Conservation (phyloP, 64 coral and sea anemone species). For the Anthopleura sola region DNA sequence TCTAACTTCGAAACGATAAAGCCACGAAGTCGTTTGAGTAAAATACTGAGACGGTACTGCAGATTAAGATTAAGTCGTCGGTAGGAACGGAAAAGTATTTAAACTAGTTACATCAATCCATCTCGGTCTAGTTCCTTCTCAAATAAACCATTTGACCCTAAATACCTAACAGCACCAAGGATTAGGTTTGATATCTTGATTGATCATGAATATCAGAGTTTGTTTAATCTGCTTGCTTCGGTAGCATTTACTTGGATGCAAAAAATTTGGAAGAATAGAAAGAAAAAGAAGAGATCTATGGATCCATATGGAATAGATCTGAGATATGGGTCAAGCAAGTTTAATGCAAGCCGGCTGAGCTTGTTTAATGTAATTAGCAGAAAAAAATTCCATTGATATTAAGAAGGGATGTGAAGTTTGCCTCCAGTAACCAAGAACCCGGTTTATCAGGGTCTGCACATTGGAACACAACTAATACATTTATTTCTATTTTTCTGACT, state of each 20-base stretch:
- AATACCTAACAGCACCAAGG: neutral
- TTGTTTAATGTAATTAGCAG: neutral
- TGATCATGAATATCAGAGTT: neutral
- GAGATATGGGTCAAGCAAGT: neutral
- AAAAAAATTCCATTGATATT: neutral
- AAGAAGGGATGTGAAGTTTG: neutral
- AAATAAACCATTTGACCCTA: slow-evolving; percentile 4
- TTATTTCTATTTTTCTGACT: too few relatives aligned
- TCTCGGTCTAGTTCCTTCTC: neutral
- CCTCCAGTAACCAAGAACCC: neutral
- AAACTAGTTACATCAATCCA: neutral
- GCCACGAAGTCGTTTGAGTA: neutral
- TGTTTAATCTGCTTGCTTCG: neutral
- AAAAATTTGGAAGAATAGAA: neutral
- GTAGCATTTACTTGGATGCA: neutral
- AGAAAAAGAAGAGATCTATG: neutral
- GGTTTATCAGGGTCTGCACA: too few relatives aligned
- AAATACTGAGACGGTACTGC: neutral
- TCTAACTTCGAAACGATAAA: neutral
- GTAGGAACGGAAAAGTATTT: neutral
- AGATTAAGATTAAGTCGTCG: slow-evolving; percentile 1
- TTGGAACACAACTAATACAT: too few relatives aligned
- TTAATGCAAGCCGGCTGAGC: neutral
- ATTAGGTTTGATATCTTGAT: neutral
- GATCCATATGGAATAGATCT: neutral